Evolutionary conservation across 2,797 vertebrate species (phyloP).

Genomic region (Peromyscus eremicus): DNA sequence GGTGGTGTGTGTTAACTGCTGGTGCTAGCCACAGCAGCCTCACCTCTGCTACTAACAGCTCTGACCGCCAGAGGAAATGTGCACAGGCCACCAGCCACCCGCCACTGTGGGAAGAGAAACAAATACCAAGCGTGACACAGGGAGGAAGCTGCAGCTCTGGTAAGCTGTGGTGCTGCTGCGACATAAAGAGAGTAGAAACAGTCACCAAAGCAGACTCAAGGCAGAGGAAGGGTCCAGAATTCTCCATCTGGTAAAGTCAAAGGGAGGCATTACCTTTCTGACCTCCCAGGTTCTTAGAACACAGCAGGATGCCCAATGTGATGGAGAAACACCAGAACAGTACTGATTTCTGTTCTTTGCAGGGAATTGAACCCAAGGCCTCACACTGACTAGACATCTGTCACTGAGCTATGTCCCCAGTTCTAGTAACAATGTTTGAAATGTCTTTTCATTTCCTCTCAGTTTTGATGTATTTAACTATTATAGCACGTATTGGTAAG

Average conservation of each 20-base stretch:
- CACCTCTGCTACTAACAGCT: not conserved
- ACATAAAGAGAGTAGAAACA: not conserved
- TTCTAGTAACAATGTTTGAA: not conserved
- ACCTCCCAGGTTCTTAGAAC: not conserved
- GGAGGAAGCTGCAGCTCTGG: not conserved
- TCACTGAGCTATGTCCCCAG: not conserved
- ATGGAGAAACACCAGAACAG: not conserved
- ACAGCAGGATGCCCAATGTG: not conserved
- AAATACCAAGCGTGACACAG: not conserved
- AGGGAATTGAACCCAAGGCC: not conserved
- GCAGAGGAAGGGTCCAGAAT: not conserved
- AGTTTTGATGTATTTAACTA: not conserved
- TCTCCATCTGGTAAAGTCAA: not conserved
- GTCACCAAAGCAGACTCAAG: not conserved
- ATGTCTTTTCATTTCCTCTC: not conserved
- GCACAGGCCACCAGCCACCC: not conserved
- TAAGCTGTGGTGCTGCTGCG: not conserved
- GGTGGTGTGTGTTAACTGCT: not conserved
- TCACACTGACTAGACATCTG: not conserved
- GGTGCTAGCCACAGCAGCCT: not conserved
- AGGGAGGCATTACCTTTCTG: not conserved
- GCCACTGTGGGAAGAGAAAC: not conserved
- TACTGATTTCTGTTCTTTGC: not conserved
- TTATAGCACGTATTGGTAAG: not conserved
- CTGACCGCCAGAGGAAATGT: slow-evolving; percentile 60